These are phyloP conservation scores for Chaetogeoica ovagalla DNA, from an alignment of 2,888 invertebrate genomes.

Conservation along the genomic window DNA sequence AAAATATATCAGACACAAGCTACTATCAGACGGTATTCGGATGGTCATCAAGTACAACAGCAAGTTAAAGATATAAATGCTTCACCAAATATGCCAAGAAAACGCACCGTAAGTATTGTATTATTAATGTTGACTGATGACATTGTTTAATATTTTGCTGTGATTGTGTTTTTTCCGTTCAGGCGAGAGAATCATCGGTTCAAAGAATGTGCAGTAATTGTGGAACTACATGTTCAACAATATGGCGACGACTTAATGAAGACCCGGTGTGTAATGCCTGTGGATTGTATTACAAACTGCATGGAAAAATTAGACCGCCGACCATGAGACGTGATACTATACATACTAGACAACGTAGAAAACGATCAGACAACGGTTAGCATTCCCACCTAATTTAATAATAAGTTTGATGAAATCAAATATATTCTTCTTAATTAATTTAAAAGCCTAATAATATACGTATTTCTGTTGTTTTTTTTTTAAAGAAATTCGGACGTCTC, in stretches of 20 bases:
- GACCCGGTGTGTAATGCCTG: slow-evolving; percentile 99
- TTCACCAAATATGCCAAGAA: slow-evolving; percentile 41
- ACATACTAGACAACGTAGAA: slow-evolving; percentile 79
- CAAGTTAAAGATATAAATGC: slow-evolving; percentile 44
- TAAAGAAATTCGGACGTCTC: slow-evolving; percentile 42
- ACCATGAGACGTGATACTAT: slow-evolving; percentile 96
- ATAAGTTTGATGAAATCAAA: slow-evolving; percentile 26
- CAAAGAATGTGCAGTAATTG: slow-evolving; percentile 84
- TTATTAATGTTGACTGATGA: not conserved
- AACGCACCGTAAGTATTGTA: slow-evolving; percentile 31
- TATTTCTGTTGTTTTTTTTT: slow-evolving; percentile 17
- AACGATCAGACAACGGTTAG: slow-evolving; percentile 52
- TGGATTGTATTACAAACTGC: slow-evolving; percentile 94
- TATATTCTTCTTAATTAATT: slow-evolving; percentile 23
- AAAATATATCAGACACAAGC: slow-evolving; percentile 50
- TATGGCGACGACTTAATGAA: slow-evolving; percentile 95
- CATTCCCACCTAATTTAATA: slow-evolving; percentile 43
- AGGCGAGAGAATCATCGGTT: slow-evolving; percentile 47
- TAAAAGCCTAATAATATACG: slow-evolving; percentile 22
- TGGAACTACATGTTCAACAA: slow-evolving; percentile 91
- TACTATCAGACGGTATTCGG: slow-evolving; percentile 47
- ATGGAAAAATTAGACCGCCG: slow-evolving; percentile 88
- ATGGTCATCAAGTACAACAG: slow-evolving; percentile 36
- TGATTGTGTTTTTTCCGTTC: not conserved
- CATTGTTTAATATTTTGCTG: not conserved